These are phyloP conservation scores for Himalopsyche japonica DNA, from an alignment of 2,888 invertebrate species.

Conservation along the genomic window DNA sequence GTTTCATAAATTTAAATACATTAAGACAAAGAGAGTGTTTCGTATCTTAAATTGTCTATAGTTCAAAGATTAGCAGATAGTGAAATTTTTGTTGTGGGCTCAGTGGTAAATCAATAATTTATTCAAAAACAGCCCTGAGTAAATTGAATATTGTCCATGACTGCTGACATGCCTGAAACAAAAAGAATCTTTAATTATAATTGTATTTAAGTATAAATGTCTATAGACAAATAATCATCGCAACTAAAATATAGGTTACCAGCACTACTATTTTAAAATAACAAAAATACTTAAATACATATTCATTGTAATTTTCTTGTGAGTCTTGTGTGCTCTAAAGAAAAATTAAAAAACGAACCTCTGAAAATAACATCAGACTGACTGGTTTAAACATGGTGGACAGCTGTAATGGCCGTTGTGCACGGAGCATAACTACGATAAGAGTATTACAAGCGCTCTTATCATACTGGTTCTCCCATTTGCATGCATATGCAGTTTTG, in stretches of 20 bases:
- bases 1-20: too few species aligned
- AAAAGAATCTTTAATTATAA: neutral
- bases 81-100: too few species aligned
- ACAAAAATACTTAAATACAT: too few species aligned
- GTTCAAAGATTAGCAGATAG: too few species aligned
- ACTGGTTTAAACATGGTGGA: slow-evolving; percentile 49
- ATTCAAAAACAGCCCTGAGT: slow-evolving; percentile 14
- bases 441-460: slow-evolving; percentile 46
- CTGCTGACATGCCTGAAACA: slow-evolving; percentile 20
- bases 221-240: too few species aligned
- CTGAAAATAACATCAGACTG: slow-evolving; percentile 43
- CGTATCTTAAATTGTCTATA: too few species aligned
- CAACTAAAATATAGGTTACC: too few species aligned
- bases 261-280: too few species aligned
- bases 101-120: neutral
- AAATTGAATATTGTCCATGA: slow-evolving; percentile 31
- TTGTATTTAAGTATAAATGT: too few species aligned
- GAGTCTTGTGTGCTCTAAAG: too few species aligned
- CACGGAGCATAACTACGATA: slow-evolving; percentile 50
- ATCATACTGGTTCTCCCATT: slow-evolving; percentile 49
- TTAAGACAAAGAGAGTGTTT: too few species aligned
- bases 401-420: slow-evolving; percentile 47
- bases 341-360: slow-evolving; percentile 5
- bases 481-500: slow-evolving; percentile 49
- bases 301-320: too few species aligned